phyloP scores from a whole-genome alignment of 2,113 vertebrate genomes.

The Urocolius indicus region DNA sequence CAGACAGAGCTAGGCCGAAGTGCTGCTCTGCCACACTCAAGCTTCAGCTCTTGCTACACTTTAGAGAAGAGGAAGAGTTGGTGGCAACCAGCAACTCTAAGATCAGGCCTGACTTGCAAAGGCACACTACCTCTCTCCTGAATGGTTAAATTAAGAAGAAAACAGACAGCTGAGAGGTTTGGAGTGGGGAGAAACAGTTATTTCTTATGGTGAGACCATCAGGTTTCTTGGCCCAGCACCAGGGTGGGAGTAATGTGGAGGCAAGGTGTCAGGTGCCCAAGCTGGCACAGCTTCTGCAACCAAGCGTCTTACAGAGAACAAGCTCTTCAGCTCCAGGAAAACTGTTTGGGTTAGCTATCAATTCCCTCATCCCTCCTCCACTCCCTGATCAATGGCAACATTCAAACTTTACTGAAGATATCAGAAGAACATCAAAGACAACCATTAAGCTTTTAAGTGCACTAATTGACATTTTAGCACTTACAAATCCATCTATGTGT shows the following conservation, averaged over 20 bases:
- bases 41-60: not conserved
- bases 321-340: rapidly evolving
- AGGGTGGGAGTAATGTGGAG: rapidly evolving
- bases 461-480: constrained; percentile 68
- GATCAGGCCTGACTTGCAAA: not conserved
- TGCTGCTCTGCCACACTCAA: rapidly evolving
- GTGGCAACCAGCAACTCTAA: not conserved
- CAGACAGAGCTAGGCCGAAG: not conserved
- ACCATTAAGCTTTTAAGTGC: constrained; percentile 64
- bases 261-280: not conserved
- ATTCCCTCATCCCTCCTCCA: not conserved
- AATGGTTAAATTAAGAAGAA: not conserved
- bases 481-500: constrained; percentile 62
- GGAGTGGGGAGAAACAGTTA: no score
- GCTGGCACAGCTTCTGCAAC: rapidly evolving
- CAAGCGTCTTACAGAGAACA: not conserved
- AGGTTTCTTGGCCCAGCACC: not conserved
- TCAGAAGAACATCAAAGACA: constrained; percentile 61
- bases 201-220: not conserved
- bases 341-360: not conserved
- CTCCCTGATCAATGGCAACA: constrained; percentile 40
- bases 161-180: not conserved
- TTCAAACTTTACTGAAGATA: constrained; percentile 56
- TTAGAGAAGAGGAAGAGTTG: not conserved
- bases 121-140: rapidly evolving